Base-by-base conservation (phyloP, 1,140 invertebrate species). In the Drosophila parabipectinata region DNA sequence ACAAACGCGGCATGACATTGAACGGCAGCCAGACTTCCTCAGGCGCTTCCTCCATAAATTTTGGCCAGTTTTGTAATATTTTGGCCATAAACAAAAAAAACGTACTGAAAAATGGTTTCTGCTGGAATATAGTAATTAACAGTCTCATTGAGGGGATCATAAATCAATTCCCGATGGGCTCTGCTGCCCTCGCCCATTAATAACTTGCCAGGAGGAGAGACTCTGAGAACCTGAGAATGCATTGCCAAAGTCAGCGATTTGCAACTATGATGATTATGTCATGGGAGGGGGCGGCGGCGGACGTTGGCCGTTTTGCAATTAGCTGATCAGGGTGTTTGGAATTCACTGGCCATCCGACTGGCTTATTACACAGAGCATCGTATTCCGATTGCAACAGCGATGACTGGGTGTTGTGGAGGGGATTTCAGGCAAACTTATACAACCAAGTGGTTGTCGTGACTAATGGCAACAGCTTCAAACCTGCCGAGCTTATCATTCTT, bases 21-120 rank as follows among this genome's bases (percentile, higher is more conserved):
- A 85, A 85, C 64, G 66, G 77, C 26, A 6, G 26, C 6, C 51
- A 41, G 45, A 56, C 47, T 18, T 18, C 18, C 18, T 18, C 18
- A 18, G 54, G 60, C 61, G 77, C 60, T 85, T 85, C 82, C 82
- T 76, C 66, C 69, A 87, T 87, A 85, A 82, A 85, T 82, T 71
- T 87, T 77, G 62, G 58, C 61, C 73, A 85, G 64, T 85, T 87
- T 82, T 82, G 82, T 85, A 85, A 85, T 76, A 82, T 60, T 60
- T 52, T 80, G 55, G 63, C 61, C 72, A 66, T 75, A 55, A 59
- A 76, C 63, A 69, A 69, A 68, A 68, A 68, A 50, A 18, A 18
- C 18, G 24, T 50, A 69, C 32, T 69, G 24, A 69, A 69, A 69
- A 67, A 67, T 53, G 37, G 60, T 64, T 64, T 72, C 59, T 55